Base-by-base conservation (phyloP, 2,888 invertebrate species). In the Hydriomena furcata region DNA sequence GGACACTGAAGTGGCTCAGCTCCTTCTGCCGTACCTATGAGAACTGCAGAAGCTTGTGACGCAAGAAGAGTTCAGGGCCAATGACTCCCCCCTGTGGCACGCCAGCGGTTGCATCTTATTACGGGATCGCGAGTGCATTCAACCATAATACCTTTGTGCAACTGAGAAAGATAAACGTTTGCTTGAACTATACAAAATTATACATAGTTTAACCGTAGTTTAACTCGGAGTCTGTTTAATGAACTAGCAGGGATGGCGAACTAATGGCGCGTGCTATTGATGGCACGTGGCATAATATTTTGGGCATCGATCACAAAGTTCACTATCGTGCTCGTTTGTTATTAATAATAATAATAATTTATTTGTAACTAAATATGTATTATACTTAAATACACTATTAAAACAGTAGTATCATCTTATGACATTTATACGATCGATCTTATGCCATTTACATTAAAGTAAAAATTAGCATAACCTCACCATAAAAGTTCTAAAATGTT, bases 61-160 rank as follows among this genome's bases (percentile, higher is more conserved):
- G 65, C 60, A 57, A 62, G 45, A 48, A 60, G 61, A 68, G 70
- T 79, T 73, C 76, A 79, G 71, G 79, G 81, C 71, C 76, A 77
- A 76, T 64, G 79, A 76, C 81, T 68, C 50, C 46, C 47, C 62
- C 51, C 55, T 49, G 49, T 34, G 49, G 61, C 62, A 62, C 70
- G 67, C 58, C 60, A 65, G 60, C 63, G 63, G 66, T 65, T 67
- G 70, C 71, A 70, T 65, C 69, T 67, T 56, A 53, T 59, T 59
- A 60, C 55, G 54, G 50, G 57, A 60, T 55, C 54, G 54, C 35
- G 65, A 60, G 79, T 74, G 73, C 79, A 78, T 79, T 79, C 79
- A 79, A 79, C 79, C 69, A 60, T 59, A 65, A 57, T 64, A 63
- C 52, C 52, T 55, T 54, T 61, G 58, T 51, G 55, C 51, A 54